These are phyloP conservation scores for Lydus trimaculatus DNA, from an alignment of 2,888 invertebrate genomes.

Conservation along the genomic window DNA sequence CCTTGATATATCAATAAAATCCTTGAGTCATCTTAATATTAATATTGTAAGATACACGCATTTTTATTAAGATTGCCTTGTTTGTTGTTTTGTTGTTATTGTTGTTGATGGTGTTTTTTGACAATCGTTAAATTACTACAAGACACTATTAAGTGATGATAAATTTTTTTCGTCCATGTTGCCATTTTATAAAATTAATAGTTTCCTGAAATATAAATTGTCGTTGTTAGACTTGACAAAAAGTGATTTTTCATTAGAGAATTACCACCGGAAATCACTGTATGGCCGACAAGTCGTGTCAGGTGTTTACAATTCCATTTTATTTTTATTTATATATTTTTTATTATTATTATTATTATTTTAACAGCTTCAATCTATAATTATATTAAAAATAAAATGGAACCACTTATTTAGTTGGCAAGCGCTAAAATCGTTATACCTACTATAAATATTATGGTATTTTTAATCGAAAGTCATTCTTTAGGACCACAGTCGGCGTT, in stretches of 20 bases:
- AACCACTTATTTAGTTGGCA: neutral
- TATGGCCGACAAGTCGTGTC: conserved; percentile 11
- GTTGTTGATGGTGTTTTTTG: too few relatives aligned
- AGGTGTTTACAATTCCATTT: conserved; percentile 15
- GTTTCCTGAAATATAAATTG: conserved; percentile 6
- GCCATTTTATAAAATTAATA: neutral
- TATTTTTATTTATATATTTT: neutral
- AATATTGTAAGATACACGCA: neutral
- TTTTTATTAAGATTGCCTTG: neutral
- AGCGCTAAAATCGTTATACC: neutral
- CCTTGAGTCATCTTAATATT: neutral
- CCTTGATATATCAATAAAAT: neutral
- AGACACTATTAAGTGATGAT: conserved; percentile 5
- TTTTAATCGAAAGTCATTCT: neutral
- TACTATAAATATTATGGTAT: conserved; percentile 4
- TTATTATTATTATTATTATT: neutral
- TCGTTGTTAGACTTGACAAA: neutral
- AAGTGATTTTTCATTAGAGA: conserved; percentile 1
- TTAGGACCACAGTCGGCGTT: too few relatives aligned
- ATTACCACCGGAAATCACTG: conserved; percentile 12
- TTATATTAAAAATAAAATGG: neutral
- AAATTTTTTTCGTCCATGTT: neutral
- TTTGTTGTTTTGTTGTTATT: neutral
- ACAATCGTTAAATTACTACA: conserved; percentile 3
- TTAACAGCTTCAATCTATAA: conserved; percentile 7